phyloP scores from a whole-genome alignment of 2,797 vertebrate species.

The Gymnopithys bicolor region DNA sequence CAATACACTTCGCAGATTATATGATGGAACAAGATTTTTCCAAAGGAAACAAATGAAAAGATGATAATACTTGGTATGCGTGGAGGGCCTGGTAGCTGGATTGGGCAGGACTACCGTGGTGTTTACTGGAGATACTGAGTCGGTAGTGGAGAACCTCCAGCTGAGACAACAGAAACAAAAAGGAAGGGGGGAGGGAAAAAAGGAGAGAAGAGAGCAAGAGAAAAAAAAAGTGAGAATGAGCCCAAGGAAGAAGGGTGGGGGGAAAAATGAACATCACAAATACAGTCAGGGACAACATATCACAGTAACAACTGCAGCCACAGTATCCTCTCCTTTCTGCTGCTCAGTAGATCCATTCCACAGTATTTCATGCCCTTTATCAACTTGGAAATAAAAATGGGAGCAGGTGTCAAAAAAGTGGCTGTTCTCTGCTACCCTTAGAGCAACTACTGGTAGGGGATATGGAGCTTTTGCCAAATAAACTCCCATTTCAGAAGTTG shows the following conservation, averaged over 20 bases:
- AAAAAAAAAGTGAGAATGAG: slow-evolving; percentile 66
- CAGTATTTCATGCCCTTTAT: neutral
- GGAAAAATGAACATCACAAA: slow-evolving; percentile 71
- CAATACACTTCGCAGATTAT: slow-evolving; percentile 51
- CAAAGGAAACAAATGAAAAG: slow-evolving; percentile 79
- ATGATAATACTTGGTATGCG: slow-evolving; percentile 98
- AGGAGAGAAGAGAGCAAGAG: slow-evolving; percentile 58
- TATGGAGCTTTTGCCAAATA: neutral
- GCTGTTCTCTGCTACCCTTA: neutral
- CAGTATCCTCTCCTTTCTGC: slow-evolving; percentile 18
- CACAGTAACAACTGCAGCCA: slow-evolving; percentile 37
- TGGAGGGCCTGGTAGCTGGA: slow-evolving; percentile 94
- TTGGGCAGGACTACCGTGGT: slow-evolving; percentile 88
- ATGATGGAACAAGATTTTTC: slow-evolving; percentile 50
- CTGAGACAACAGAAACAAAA: slow-evolving; percentile 89
- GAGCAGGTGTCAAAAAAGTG: neutral
- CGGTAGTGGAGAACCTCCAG: slow-evolving; percentile 98
- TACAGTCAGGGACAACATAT: slow-evolving; percentile 63
- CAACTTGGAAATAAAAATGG: neutral
- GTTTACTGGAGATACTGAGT: slow-evolving; percentile 97
- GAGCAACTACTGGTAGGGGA: neutral
- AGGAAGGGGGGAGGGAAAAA: slow-evolving; percentile 58
- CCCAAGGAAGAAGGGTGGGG: slow-evolving; percentile 55
- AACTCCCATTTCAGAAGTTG: neutral
- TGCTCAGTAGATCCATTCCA: neutral